phyloP scores from a whole-genome alignment of 2,113 vertebrate species.

The Mustelus asterias region DNA sequence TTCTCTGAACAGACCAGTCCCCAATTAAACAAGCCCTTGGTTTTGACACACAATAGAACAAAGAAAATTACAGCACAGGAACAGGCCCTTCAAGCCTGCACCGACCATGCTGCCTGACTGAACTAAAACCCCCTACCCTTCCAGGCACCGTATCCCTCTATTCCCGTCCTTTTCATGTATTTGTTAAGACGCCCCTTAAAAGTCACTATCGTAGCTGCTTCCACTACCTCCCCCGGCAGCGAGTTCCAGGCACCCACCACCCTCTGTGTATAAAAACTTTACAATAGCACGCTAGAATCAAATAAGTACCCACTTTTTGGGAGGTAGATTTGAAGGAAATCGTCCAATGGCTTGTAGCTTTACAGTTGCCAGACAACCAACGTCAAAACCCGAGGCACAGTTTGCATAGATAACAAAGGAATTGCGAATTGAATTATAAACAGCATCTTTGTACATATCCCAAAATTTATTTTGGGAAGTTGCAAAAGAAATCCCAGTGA shows the following conservation, averaged over 20 bases:
- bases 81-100: no score
- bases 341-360: neutral
- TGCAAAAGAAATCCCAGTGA: no score
- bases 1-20: neutral
- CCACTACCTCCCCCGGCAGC: no score
- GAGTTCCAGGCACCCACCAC: no score
- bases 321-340: neutral
- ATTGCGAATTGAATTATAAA: neutral
- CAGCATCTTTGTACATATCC: neutral
- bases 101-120: no score
- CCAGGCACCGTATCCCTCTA: no score
- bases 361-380: neutral
- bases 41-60: neutral
- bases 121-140: no score
- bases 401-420: neutral
- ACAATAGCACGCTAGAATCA: neutral
- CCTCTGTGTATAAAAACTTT: no score
- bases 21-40: neutral
- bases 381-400: neutral
- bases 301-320: neutral
- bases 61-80: no score
- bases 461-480: neutral
- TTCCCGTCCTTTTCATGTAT: no score
- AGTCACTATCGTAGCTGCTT: no score
- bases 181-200: no score